Base-by-base conservation (phyloP, 2,888 invertebrate genomes). In the Hypolimnas misippus region DNA sequence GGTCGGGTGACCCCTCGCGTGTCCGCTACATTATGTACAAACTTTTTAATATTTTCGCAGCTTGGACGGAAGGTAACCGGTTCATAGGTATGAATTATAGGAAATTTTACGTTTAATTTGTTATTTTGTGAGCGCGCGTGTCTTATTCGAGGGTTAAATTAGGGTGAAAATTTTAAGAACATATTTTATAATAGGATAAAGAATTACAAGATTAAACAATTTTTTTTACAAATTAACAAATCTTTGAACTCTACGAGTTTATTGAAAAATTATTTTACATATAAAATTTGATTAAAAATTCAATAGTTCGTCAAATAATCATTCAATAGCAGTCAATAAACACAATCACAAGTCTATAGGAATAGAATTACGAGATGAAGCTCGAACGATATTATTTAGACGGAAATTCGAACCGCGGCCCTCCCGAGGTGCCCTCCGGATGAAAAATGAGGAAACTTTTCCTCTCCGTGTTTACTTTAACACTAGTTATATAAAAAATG, bases 41-140 rank as follows among this genome's bases (percentile, higher is more conserved):
- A 81, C 76, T 71, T 82, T 82, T 73, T 78, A 83, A 86, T 90
- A 89, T 91, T 92, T 87, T 89, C 80, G 80, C 91, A 91, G 90
- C 88, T 90, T 89, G 83, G 80, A 62, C 59, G 12, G 7, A 74
- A 35, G n/a, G 3, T 17, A 69, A 89, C 91, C 84, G 86, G 92
- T 89, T 84, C 60, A 71, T 78, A 83, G 83, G 78, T 77, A 69
- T 61, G 56, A 69, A 68, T 82, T 84, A 46, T 46, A 87, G 84
- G 77, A 86, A 88, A 88, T 89, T 91, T 92, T 85, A 89, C 90
- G 88, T 83, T 83, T 89, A 87, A 92, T 91, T 92, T 90, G 84
- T 83, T 79, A 88, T 84, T 86, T 82, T 75, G 76, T 78, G 69
- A 75, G 75, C 76, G 81, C 89, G 87, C 81, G 89, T 79, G 76